phyloP scores from a whole-genome alignment of 1,140 invertebrate genomes.

The Streblospio benedicti region DNA sequence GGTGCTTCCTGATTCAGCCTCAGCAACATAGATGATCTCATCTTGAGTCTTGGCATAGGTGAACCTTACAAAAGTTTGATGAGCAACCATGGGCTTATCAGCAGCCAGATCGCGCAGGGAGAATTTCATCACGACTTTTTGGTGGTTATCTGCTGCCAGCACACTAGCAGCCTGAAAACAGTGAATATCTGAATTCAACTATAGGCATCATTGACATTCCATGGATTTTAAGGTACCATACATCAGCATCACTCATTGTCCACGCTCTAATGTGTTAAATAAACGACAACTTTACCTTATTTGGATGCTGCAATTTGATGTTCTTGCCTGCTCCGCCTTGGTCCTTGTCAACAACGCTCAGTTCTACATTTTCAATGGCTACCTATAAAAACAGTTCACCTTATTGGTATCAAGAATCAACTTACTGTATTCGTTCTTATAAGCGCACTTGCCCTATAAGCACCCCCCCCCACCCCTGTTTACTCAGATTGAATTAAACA shows the following conservation, averaged over 20 bases:
- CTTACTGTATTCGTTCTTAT: too few species aligned
- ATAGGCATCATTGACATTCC: too few species aligned
- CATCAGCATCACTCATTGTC: too few species aligned
- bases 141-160: constrained; percentile 72
- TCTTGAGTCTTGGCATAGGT: constrained; percentile 56
- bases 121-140: constrained; percentile 79
- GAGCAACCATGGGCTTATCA: constrained; percentile 63
- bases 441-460: too few species aligned
- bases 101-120: constrained; percentile 63
- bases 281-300: too few species aligned
- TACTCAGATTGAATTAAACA: too few species aligned
- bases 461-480: too few species aligned
- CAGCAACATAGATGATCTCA: constrained; percentile 88
- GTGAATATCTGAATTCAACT: too few species aligned
- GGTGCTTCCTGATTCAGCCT: constrained; percentile 69
- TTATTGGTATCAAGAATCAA: too few species aligned
- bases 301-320: constrained; percentile 60
- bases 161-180: constrained; percentile 50
- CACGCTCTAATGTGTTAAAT: too few species aligned
- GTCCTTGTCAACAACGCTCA: constrained; percentile 84
- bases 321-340: constrained; percentile 49
- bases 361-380: constrained; percentile 66
- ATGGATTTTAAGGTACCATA: too few species aligned
- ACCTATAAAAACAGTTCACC: too few species aligned
- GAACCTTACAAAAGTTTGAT: constrained; percentile 86